A percentile compares a stretch with the other conserved stretches of the same genome.
Conservation (phyloP, 2,797 vertebrate genomes). For the Chelmon rostratus region DNA sequence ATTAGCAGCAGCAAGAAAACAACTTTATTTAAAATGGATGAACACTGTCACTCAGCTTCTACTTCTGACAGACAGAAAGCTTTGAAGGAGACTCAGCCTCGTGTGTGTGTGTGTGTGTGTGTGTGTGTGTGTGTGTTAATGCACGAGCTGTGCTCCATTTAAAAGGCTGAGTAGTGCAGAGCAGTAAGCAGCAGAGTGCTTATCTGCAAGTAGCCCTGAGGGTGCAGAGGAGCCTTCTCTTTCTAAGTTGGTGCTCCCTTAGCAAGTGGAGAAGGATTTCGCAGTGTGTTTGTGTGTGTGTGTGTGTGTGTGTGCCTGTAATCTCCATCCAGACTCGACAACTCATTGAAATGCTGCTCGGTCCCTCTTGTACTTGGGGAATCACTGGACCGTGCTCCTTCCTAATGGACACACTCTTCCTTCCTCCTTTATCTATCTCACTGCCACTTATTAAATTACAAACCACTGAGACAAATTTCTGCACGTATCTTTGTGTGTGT, state of each 20-base stretch:
- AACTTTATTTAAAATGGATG: not conserved
- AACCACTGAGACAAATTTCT: slow-evolving; percentile 28
- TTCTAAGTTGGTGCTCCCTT: not conserved
- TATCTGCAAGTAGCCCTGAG: slow-evolving; percentile 39
- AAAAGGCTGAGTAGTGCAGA: slow-evolving; percentile 35
- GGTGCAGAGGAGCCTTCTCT: not conserved
- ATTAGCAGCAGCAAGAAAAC: not conserved
- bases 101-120: slow-evolving; percentile 4
- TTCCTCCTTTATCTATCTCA: slow-evolving; percentile 18
- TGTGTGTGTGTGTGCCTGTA: not conserved
- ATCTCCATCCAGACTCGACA: slow-evolving; percentile 8
- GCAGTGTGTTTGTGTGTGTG: not conserved
- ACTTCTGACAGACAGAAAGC: not conserved
- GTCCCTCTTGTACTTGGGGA: slow-evolving; percentile 11
- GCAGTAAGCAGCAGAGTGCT: slow-evolving; percentile 25
- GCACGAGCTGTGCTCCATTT: slow-evolving; percentile 17
- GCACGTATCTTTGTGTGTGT: not conserved
- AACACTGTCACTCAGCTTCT: slow-evolving; percentile 7
- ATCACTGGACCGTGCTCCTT: slow-evolving; percentile 27
- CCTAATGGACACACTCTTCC: slow-evolving; percentile 37
- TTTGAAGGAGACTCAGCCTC: slow-evolving; percentile 11
- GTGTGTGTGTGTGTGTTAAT: not conserved
- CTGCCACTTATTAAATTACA: slow-evolving; percentile 38
- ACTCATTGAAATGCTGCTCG: slow-evolving; percentile 46
- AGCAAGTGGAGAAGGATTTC: not conserved